phyloP scores from a whole-genome alignment of 2,888 invertebrate genomes.

The Hirtodrosophila cameraria region DNA sequence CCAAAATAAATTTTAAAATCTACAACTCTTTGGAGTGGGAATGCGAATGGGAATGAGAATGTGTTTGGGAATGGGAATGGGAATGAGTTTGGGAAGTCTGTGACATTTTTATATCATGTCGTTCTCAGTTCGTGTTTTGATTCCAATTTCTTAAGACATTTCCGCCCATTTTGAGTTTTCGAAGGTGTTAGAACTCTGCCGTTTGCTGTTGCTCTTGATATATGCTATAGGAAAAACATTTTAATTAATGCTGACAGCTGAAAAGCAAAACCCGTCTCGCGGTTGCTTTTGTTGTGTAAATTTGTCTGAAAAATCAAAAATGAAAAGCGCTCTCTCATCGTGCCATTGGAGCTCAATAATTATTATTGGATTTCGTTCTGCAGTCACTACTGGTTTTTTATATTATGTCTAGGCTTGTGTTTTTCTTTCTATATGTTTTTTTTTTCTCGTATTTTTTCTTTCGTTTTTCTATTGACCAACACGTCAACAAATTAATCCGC shows the following conservation, averaged over 20 bases:
- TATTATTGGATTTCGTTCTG: slow-evolving; percentile 68
- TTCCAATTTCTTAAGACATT: slow-evolving; percentile 64
- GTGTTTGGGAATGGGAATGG: background rate
- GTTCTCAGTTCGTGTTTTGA: slow-evolving; percentile 61
- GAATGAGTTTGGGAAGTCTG: background rate
- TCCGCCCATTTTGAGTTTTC: slow-evolving; percentile 47
- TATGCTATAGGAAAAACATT: slow-evolving; percentile 71
- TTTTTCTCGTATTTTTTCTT: slow-evolving; percentile 6
- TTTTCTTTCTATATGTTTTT: slow-evolving; percentile 18
- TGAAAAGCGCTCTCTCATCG: slow-evolving; percentile 26
- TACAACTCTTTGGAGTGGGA: slow-evolving; percentile 37
- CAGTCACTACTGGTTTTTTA: slow-evolving; percentile 62
- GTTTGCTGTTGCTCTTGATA: slow-evolving; percentile 38
- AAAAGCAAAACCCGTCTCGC: no score
- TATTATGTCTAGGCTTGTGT: slow-evolving; percentile 13
- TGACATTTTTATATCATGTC: slow-evolving; percentile 73
- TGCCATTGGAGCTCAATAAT: slow-evolving; percentile 56
- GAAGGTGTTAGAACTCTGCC: slow-evolving; percentile 66
- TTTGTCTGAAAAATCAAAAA: no score
- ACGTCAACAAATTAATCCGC: slow-evolving; percentile 76
- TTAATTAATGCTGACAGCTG: slow-evolving; percentile 78
- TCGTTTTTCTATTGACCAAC: slow-evolving; percentile 55
- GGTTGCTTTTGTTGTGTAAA: slow-evolving; percentile 74
- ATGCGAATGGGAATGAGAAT: no score
- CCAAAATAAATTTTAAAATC: slow-evolving; percentile 59